These are phyloP conservation scores for Synergus laeviventris DNA, from an alignment of 2,888 invertebrate genomes.

Conservation along the genomic window DNA sequence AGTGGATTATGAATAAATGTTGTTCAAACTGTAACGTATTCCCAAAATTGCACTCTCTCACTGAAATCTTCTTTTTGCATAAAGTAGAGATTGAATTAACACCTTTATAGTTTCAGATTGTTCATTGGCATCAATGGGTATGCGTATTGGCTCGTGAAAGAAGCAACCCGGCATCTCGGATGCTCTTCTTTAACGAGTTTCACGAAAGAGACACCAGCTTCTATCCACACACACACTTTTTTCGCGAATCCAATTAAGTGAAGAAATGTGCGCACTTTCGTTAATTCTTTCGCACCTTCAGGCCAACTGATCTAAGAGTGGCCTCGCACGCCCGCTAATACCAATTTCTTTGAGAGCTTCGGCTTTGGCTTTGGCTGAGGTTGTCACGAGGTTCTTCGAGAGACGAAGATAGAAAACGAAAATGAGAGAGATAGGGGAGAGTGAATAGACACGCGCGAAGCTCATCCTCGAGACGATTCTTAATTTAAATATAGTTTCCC, in stretches of 20 bases:
- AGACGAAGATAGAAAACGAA: conserved; percentile 50
- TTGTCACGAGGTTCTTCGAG: conserved; percentile 51
- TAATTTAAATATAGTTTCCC: conserved; percentile 56
- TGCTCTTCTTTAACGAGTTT: conserved; percentile 47
- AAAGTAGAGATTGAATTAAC: conserved; percentile 36
- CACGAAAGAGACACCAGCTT: background rate
- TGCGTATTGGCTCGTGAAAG: conserved; percentile 83
- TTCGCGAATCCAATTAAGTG: background rate
- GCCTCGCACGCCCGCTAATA: conserved; percentile 44
- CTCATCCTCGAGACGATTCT: conserved; percentile 58
- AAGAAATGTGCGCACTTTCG: conserved; percentile 6
- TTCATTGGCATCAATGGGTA: conserved; percentile 86
- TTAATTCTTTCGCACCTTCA: conserved; percentile 50
- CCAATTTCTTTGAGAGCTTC: conserved; percentile 49
- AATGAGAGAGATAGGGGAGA: conserved; percentile 29
- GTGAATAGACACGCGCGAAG: conserved; percentile 55
- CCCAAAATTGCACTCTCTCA: background rate
- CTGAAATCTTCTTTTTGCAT: background rate
- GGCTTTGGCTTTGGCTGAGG: conserved; percentile 49
- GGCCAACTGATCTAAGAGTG: conserved; percentile 50
- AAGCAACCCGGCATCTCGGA: conserved; percentile 78
- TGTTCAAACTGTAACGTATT: background rate
- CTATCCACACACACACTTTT: conserved; percentile 10
- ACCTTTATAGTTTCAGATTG: conserved; percentile 89
- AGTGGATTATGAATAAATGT: background rate